phyloP scores from a whole-genome alignment of 2,888 invertebrate species.

The Molanna angustata region DNA sequence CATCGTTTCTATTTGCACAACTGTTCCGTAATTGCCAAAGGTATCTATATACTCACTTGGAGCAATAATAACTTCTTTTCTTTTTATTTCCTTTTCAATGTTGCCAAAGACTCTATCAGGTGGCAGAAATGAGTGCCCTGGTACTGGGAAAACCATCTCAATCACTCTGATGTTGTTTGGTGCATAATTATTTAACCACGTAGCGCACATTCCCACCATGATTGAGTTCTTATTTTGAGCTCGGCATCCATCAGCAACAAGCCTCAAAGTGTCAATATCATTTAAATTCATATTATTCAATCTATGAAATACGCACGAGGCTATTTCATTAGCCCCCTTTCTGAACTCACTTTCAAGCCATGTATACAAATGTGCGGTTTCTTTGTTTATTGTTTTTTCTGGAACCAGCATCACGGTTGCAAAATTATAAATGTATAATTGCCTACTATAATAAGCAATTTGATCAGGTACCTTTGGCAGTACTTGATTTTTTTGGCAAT shows the following conservation, averaged over 20 bases:
- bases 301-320: not conserved
- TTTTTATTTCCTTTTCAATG: conserved; percentile 34
- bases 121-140: conserved; percentile 35
- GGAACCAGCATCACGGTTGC: conserved; percentile 38
- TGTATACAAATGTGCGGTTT: conserved; percentile 35
- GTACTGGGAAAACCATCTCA: conserved; percentile 34
- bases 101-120: conserved; percentile 35
- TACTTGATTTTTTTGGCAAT: conserved; percentile 35
- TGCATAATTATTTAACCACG: conserved; percentile 32
- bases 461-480: conserved; percentile 38
- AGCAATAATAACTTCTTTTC: conserved; percentile 28
- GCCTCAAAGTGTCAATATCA: conserved; percentile 8
- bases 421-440: conserved; percentile 39
- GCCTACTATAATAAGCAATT: conserved; percentile 37
- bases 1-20: not conserved
- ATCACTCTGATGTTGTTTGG: conserved; percentile 31
- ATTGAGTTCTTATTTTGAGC: conserved; percentile 37
- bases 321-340: conserved; percentile 31
- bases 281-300: not conserved
- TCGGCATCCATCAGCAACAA: conserved; percentile 37
- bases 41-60: conserved; percentile 17
- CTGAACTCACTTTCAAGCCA: conserved; percentile 33
- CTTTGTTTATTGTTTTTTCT: conserved; percentile 30
- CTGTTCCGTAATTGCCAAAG: not conserved
- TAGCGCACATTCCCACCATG: conserved; percentile 34